A percentile compares a stretch with the other conserved stretches of the same genome.
Evolutionary conservation across 2,888 invertebrate species (phyloP).

Genomic region (Drosophila falleni): DNA sequence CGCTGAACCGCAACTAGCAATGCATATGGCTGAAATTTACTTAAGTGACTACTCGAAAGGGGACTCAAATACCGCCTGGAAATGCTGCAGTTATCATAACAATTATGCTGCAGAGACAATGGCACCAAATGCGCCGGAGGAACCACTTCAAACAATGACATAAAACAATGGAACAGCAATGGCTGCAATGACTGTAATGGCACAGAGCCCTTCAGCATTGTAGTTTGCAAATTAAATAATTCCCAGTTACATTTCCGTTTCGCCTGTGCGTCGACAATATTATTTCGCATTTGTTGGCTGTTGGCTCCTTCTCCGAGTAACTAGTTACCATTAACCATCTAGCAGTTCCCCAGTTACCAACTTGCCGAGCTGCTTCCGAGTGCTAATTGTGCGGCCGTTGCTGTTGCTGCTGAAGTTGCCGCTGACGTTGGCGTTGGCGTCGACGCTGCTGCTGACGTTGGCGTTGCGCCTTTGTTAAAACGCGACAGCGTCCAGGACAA

Average conservation of each 20-base stretch:
- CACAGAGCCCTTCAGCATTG: conserved; percentile 46
- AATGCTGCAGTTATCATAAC: conserved; percentile 73
- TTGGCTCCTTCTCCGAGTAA: conserved; percentile 29
- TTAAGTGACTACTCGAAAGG: conserved; percentile 62
- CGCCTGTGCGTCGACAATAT: conserved; percentile 74
- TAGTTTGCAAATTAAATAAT: conserved; percentile 82
- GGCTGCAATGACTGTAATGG: conserved; percentile 9
- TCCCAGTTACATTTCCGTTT: conserved; percentile 81
- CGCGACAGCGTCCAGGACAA: conserved; percentile 61
- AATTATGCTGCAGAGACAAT: conserved; percentile 73
- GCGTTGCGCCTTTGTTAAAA: conserved; percentile 46
- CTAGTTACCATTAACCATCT: conserved; percentile 35
- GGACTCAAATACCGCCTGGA: conserved; percentile 31
- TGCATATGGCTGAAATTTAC: conserved; percentile 65
- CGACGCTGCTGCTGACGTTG: conserved; percentile 20
- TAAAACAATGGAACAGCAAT: conserved; percentile 61
- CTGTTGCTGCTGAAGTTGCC: conserved; percentile 45
- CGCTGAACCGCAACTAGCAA: conserved; percentile 42
- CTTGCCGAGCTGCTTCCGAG: conserved; percentile 60
- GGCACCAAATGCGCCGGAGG: conserved; percentile 52
- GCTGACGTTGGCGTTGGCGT: conserved; percentile 38
- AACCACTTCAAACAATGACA: conserved; percentile 72
- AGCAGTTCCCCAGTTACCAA: conserved; percentile 23
- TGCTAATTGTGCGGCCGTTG: conserved; percentile 75
- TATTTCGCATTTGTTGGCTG: conserved; percentile 64